These are phyloP conservation scores for Patella pellucida DNA, from an alignment of 2,888 invertebrate species.

Conservation along the genomic window DNA sequence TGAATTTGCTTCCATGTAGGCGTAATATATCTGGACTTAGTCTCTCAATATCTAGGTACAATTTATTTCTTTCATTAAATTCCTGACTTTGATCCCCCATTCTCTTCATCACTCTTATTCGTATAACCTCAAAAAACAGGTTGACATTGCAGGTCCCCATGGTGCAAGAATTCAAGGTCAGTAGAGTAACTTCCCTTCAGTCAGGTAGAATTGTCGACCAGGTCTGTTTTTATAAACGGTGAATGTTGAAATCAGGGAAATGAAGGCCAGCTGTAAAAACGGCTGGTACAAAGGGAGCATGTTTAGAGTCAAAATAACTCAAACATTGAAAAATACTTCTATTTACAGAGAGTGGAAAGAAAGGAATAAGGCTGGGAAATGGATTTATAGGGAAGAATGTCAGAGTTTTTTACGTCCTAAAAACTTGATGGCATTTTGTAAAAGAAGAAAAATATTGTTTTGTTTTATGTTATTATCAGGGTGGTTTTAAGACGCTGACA, in stretches of 20 bases:
- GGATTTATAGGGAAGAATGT: neutral
- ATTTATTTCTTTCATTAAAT: too few species aligned
- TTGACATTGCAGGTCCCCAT: too few species aligned
- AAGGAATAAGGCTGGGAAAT: neutral
- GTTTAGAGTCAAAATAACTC: conserved; percentile 19
- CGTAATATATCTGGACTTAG: too few species aligned
- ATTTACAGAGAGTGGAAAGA: too few species aligned
- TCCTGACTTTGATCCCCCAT: too few species aligned
- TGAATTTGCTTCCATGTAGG: too few species aligned
- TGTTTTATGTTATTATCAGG: too few species aligned
- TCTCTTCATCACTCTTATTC: too few species aligned
- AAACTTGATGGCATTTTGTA: neutral
- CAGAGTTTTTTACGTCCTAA: neutral
- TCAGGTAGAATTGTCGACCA: neutral
- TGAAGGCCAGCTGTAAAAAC: conserved; percentile 15
- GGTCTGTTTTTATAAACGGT: conserved; percentile 13
- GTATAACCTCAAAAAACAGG: too few species aligned
- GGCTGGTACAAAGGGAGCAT: conserved; percentile 12
- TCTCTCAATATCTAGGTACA: too few species aligned
- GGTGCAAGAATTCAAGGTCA: neutral
- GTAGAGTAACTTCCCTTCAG: conserved; percentile 16
- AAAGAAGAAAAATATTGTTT: neutral
- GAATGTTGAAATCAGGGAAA: conserved; percentile 19
- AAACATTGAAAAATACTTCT: neutral
- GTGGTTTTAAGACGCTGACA: too few species aligned